Percentiles rank a stretch among this genome's conserved stretches.
Conservation (phyloP, 2,113 vertebrate genomes). For the Ammospiza nelsoni region DNA sequence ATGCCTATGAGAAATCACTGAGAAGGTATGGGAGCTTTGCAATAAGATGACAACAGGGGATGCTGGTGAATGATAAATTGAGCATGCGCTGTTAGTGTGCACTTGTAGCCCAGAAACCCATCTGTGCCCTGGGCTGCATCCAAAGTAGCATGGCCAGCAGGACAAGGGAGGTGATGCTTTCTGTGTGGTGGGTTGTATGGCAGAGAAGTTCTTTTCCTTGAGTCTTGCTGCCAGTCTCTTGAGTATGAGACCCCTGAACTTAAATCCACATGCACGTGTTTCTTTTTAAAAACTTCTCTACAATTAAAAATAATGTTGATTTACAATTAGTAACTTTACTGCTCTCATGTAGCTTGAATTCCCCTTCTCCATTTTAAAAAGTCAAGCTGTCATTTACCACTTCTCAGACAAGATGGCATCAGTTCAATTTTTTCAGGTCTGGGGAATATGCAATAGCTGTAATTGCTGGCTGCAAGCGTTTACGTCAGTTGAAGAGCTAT, state of each 20-base stretch:
- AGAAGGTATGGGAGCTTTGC: no score
- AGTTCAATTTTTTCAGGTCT: conserved; percentile 60
- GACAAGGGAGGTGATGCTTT: background rate
- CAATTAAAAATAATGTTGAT: conserved; percentile 34
- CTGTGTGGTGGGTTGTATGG: background rate
- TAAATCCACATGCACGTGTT: background rate
- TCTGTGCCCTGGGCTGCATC: background rate
- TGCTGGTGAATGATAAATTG: background rate
- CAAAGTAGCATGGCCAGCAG: accelerated
- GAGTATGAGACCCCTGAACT: background rate
- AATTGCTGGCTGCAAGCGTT: conserved; percentile 66
- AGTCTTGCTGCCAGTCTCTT: background rate
- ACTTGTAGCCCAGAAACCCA: background rate
- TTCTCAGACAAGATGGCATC: conserved; percentile 65
- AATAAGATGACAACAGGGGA: no score
- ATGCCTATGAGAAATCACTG: no score
- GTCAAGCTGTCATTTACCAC: conserved; percentile 56
- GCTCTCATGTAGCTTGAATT: conserved; percentile 29
- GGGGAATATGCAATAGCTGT: conserved; percentile 48
- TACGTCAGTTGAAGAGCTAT: conserved; percentile 48
- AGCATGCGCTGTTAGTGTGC: background rate
- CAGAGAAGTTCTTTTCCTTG: background rate
- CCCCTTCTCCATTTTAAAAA: conserved; percentile 55
- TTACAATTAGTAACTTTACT: conserved; percentile 49
- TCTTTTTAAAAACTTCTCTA: background rate